Evolutionary conservation across 2,888 invertebrate genomes (phyloP).

Genomic region (Yponomeuta evonymella): DNA sequence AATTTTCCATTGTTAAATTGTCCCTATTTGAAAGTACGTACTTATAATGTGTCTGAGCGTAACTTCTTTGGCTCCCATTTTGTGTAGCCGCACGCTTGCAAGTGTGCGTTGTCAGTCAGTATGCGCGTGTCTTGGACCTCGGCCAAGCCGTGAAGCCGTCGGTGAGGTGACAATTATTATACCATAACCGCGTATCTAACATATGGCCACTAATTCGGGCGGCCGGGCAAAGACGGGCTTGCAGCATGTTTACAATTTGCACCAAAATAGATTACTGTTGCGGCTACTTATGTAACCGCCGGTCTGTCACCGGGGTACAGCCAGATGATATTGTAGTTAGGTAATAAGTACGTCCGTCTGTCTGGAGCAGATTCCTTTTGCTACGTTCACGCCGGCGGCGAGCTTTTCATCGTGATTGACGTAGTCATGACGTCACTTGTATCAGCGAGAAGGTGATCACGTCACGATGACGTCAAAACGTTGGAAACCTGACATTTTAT

Average conservation of each 20-base stretch:
- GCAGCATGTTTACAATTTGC: conserved; percentile 37
- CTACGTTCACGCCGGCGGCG: too few relatives aligned
- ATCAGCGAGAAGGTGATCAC: too few relatives aligned
- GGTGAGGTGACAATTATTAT: conserved; percentile 52
- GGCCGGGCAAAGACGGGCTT: conserved; percentile 38
- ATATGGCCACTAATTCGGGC: conserved; percentile 51
- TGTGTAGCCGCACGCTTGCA: conserved; percentile 18
- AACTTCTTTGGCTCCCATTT: conserved; percentile 14
- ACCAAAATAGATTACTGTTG: conserved; percentile 45
- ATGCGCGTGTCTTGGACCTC: conserved; percentile 32
- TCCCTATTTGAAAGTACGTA: conserved; percentile 26
- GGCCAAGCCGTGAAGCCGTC: conserved; percentile 32
- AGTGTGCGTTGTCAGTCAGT: conserved; percentile 24
- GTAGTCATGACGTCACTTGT: too few relatives aligned
- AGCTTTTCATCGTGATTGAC: too few relatives aligned
- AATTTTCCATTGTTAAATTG: too few relatives aligned
- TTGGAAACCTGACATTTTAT: too few relatives aligned
- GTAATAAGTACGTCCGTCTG: too few relatives aligned
- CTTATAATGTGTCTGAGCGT: conserved; percentile 20
- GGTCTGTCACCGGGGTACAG: conserved; percentile 24
- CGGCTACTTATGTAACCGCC: conserved; percentile 42
- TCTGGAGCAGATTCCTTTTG: too few relatives aligned
- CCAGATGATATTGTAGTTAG: too few relatives aligned
- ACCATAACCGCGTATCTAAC: conserved; percentile 50
- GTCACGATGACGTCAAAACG: too few relatives aligned